Evolutionary conservation across 2,113 vertebrate species (phyloP).

Genomic region (Corynorhinus townsendii): DNA sequence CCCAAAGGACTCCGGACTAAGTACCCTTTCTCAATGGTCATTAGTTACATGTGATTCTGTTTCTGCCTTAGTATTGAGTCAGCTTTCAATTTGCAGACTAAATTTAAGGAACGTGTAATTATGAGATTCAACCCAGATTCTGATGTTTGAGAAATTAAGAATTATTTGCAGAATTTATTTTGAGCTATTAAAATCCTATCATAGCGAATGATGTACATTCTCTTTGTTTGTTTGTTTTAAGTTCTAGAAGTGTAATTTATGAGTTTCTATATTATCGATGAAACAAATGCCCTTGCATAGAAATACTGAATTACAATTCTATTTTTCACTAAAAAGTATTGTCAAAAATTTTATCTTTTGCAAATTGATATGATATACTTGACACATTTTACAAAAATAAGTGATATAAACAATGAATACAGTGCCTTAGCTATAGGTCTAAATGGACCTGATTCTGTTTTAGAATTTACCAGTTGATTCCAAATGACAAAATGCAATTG

Average conservation of each 20-base stretch:
- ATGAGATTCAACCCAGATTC: not conserved
- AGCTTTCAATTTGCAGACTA: not conserved
- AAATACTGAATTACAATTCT: not conserved
- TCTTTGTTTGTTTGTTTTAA: not conserved
- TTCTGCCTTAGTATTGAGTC: not conserved
- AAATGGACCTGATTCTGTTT: not conserved
- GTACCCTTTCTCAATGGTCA: not conserved
- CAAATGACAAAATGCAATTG: not conserved
- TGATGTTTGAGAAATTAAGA: not conserved
- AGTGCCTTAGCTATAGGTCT: not conserved
- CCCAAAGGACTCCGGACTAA: not conserved
- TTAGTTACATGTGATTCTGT: not conserved
- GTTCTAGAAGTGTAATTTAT: not conserved
- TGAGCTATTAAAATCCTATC: not conserved
- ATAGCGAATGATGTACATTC: not conserved
- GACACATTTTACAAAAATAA: not conserved
- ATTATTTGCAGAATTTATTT: slow-evolving; percentile 1
- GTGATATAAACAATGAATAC: not conserved
- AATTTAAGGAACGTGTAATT: not conserved
- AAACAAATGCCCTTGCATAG: not conserved
- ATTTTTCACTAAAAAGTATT: not conserved
- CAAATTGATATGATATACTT: not conserved
- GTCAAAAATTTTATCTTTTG: not conserved
- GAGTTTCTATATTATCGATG: not conserved
- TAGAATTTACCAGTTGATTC: not conserved